Conservation (phyloP, 2,888 invertebrate species). For the Ochropleura leucogaster region DNA sequence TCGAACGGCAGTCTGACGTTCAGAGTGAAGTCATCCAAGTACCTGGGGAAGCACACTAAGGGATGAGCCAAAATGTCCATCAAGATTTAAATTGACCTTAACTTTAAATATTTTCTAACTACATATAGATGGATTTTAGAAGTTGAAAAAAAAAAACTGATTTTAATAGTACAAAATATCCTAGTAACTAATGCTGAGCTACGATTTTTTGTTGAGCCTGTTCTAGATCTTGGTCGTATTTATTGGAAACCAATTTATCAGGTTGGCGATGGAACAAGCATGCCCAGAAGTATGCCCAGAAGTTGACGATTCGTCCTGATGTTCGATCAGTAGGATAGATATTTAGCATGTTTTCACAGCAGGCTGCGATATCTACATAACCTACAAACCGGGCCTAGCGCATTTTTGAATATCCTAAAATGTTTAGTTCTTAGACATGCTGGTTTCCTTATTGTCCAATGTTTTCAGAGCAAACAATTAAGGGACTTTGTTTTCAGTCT, state of each 20-base stretch:
- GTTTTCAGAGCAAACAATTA: background rate
- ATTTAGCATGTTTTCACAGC: background rate
- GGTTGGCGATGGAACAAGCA: background rate
- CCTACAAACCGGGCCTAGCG: background rate
- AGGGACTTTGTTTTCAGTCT: background rate
- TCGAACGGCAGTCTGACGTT: slow-evolving; percentile 90
- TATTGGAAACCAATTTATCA: background rate
- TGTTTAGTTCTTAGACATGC: background rate
- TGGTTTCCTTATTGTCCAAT: background rate
- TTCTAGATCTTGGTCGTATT: background rate
- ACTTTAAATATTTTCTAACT: background rate
- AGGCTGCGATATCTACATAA: background rate
- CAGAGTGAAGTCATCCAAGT: slow-evolving; percentile 84
- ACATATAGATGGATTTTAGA: background rate
- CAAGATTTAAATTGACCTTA: background rate
- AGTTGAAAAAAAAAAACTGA: background rate
- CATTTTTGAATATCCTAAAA: background rate
- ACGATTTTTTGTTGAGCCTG: background rate
- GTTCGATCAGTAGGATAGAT: background rate
- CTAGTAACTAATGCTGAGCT: background rate
- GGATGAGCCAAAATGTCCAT: background rate
- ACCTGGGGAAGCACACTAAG: slow-evolving; percentile 71
- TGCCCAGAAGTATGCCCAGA: background rate
- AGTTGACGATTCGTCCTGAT: background rate
- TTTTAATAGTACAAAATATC: background rate